These are phyloP conservation scores for Himalopsyche tibetana DNA, from an alignment of 2,888 invertebrate genomes.

Conservation along the genomic window DNA sequence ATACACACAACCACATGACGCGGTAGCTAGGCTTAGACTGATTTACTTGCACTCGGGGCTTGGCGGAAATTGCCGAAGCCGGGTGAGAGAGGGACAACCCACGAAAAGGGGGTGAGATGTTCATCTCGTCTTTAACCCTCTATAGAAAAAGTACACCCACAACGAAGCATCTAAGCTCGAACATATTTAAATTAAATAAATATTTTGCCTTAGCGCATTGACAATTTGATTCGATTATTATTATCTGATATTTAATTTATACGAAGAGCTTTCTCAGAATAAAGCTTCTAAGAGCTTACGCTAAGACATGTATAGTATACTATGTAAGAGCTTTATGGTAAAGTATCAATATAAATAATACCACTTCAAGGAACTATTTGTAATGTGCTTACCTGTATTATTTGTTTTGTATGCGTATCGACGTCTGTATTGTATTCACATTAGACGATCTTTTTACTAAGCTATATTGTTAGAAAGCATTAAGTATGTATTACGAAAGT, in stretches of 20 bases:
- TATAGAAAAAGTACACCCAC: slow-evolving; percentile 4
- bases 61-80: slow-evolving; percentile 22
- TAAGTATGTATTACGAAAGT: no score
- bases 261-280: no score
- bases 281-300: no score
- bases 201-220: neutral
- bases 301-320: no score
- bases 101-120: slow-evolving; percentile 11
- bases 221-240: slow-evolving; percentile 8
- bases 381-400: no score
- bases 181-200: slow-evolving; percentile 21
- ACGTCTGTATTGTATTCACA: no score
- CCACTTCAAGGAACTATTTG: no score
- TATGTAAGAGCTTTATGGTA: no score
- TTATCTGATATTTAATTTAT: neutral
- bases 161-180: neutral
- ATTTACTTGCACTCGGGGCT: slow-evolving; percentile 4
- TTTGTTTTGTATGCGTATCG: no score
- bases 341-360: no score
- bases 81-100: slow-evolving; percentile 2
- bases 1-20: neutral
- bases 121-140: slow-evolving; percentile 3
- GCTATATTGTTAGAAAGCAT: no score
- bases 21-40: neutral
- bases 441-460: no score